Conservation (phyloP, 2,888 invertebrate species). For the Xylota sylvarum region DNA sequence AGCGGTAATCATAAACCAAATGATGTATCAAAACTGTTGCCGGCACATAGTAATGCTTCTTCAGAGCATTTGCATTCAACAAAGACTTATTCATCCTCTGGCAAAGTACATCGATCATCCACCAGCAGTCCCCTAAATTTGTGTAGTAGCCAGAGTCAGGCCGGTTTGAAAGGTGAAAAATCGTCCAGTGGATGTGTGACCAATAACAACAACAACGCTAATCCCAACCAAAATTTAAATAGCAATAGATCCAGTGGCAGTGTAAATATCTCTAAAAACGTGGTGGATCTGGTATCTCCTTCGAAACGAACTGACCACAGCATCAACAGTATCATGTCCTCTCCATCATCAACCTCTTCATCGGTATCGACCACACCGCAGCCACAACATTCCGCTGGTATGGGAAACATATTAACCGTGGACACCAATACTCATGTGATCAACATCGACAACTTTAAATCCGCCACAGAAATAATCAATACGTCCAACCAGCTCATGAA, state of each 20-base stretch:
- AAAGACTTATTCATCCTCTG: slow-evolving; percentile 67
- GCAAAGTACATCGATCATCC: slow-evolving; percentile 59
- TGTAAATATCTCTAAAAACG: slow-evolving; percentile 66
- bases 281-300: slow-evolving; percentile 80
- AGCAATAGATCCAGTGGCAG: slow-evolving; percentile 59
- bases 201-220: slow-evolving; percentile 74
- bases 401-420: slow-evolving; percentile 46
- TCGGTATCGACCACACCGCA: slow-evolving; percentile 76
- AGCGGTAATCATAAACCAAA: slow-evolving; percentile 50
- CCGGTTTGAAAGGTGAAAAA: slow-evolving; percentile 51
- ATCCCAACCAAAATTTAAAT: slow-evolving; percentile 74
- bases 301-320: slow-evolving; percentile 83
- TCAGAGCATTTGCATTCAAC: slow-evolving; percentile 68
- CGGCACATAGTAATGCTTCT: slow-evolving; percentile 65
- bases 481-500: slow-evolving; percentile 82
- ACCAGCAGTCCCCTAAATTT: slow-evolving; percentile 68
- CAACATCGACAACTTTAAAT: slow-evolving; percentile 83
- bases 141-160: slow-evolving; percentile 61
- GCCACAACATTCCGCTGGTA: slow-evolving; percentile 80
- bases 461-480: slow-evolving; percentile 83
- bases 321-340: slow-evolving; percentile 81
- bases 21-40: slow-evolving; percentile 57
- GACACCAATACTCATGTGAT: slow-evolving; percentile 81
- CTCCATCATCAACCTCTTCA: slow-evolving; percentile 75
- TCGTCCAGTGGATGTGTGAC: slow-evolving; percentile 61